Evolutionary conservation across 1,140 invertebrate genomes (phyloP).

Genomic region (Brachionus rotundiformis): DNA sequence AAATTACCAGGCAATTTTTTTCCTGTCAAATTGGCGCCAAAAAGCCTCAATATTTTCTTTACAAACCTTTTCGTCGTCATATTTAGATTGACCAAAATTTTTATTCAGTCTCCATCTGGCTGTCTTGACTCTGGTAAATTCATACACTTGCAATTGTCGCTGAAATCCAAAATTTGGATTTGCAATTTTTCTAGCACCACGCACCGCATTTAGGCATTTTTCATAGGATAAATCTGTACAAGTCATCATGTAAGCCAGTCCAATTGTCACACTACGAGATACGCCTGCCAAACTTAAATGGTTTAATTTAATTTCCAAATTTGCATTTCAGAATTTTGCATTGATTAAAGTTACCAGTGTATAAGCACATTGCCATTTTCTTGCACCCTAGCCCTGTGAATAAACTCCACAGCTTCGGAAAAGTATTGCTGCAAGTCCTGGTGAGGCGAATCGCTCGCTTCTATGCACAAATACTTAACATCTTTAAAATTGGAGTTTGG

Average conservation of each 20-base stretch:
- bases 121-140: slow-evolving; percentile 60
- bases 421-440: slow-evolving; percentile 92
- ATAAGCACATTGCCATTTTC: slow-evolving; percentile 87
- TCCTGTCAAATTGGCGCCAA: slow-evolving; percentile 43
- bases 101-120: slow-evolving; percentile 26
- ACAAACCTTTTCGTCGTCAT: slow-evolving; percentile 47
- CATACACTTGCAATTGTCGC: slow-evolving; percentile 86
- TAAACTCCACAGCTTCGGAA: slow-evolving; percentile 89
- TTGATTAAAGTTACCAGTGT: slow-evolving; percentile 75
- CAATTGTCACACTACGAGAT: slow-evolving; percentile 90
- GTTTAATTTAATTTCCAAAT: background rate
- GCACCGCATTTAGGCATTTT: slow-evolving; percentile 85
- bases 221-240: slow-evolving; percentile 84
- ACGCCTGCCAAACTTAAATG: slow-evolving; percentile 93
- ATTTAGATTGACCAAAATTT: slow-evolving; percentile 40
- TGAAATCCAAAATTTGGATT: slow-evolving; percentile 95
- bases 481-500: slow-evolving; percentile 69
- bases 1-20: slow-evolving; percentile 29
- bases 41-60: slow-evolving; percentile 39
- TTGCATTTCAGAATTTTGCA: background rate
- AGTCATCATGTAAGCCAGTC: slow-evolving; percentile 91
- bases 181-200: slow-evolving; percentile 82
- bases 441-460: slow-evolving; percentile 85
- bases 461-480: slow-evolving; percentile 89
- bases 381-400: slow-evolving; percentile 78